Evolutionary conservation across 2,888 invertebrate genomes (phyloP).

Genomic region (Chesias legatella): DNA sequence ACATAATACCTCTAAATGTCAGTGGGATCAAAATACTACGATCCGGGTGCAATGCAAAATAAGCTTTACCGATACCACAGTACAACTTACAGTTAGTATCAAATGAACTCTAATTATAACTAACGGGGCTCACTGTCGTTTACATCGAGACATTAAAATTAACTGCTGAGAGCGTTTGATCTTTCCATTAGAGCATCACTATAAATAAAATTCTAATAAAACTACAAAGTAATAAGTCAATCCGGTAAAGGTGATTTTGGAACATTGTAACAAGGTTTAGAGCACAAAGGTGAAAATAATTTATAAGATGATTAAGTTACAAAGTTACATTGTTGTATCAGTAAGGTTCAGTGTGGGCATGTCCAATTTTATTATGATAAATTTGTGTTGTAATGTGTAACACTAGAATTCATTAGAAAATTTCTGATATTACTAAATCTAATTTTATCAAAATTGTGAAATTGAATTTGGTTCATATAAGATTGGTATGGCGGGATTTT

Average conservation of each 20-base stretch:
- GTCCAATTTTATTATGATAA: too few species aligned
- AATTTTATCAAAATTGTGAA: too few species aligned
- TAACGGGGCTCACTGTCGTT: conserved; percentile 61
- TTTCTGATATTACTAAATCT: too few species aligned
- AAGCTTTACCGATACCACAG: conserved; percentile 52
- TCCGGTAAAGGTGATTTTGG: conserved; percentile 43
- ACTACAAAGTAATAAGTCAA: conserved; percentile 63
- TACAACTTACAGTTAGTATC: conserved; percentile 6
- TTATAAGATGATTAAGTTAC: too few species aligned
- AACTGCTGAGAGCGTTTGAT: conserved; percentile 75
- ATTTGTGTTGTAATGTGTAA: too few species aligned
- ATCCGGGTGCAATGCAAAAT: conserved; percentile 47
- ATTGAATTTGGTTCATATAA: too few species aligned
- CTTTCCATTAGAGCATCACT: conserved; percentile 75
- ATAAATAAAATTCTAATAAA: conserved; percentile 69
- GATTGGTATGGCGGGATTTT: too few species aligned
- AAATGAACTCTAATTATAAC: conserved; percentile 68
- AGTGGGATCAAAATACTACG: conserved; percentile 62
- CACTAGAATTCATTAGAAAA: too few species aligned
- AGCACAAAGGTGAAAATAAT: too few species aligned
- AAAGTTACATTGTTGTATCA: too few species aligned
- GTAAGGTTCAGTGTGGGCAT: too few species aligned
- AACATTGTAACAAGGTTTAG: conserved; percentile 46
- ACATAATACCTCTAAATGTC: conserved; percentile 74
- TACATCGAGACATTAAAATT: conserved; percentile 78